Conservation (phyloP, 1,140 invertebrate species). For the Phenacoccus solenopsis region DNA sequence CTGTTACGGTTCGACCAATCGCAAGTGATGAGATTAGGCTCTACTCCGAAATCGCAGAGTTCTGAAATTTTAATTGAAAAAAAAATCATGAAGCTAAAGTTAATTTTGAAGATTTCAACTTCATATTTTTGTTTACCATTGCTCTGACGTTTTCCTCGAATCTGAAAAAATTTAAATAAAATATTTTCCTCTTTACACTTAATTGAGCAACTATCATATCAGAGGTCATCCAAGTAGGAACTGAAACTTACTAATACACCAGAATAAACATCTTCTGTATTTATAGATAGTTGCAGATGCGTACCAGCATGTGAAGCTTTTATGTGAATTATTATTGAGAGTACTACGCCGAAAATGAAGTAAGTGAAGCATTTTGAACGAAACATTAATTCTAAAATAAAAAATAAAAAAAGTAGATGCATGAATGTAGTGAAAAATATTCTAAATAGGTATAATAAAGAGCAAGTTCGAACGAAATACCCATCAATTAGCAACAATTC, state of each 20-base stretch:
- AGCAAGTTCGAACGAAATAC: too few relatives aligned
- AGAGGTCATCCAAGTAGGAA: background rate
- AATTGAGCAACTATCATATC: too few relatives aligned
- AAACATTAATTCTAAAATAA: background rate
- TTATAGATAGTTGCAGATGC: background rate
- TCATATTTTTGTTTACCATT: background rate
- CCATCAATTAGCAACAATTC: too few relatives aligned
- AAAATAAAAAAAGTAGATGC: background rate
- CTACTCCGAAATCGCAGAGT: constrained; percentile 39
- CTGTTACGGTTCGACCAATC: constrained; percentile 42
- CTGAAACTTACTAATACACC: background rate
- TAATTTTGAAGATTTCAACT: background rate
- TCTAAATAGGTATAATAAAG: too few relatives aligned
- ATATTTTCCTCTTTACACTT: background rate
- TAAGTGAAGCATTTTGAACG: background rate
- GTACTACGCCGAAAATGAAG: background rate
- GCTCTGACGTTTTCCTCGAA: constrained; percentile 19
- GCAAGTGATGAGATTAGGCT: constrained; percentile 35
- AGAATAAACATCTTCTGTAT: background rate
- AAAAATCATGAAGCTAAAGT: background rate
- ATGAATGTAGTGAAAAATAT: too few relatives aligned
- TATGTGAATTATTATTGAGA: background rate
- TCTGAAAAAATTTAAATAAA: too few relatives aligned
- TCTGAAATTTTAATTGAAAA: constrained; percentile 26
- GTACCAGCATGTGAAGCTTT: background rate